These are phyloP conservation scores for Urosaurus nigricauda DNA, from an alignment of 2,797 vertebrate genomes.

Conservation along the genomic window DNA sequence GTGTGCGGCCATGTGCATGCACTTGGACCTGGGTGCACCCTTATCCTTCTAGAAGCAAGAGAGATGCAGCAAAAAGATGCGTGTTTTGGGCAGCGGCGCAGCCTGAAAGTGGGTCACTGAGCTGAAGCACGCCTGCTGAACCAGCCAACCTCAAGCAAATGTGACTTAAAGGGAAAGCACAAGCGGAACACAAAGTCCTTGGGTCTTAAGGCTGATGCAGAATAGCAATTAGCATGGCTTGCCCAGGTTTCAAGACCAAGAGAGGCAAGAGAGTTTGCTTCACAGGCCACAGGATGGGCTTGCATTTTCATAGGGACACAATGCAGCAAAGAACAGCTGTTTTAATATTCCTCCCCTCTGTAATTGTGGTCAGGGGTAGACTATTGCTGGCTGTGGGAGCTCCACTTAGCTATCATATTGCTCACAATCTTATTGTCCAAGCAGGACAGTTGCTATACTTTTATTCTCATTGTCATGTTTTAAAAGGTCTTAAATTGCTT, in stretches of 20 bases:
- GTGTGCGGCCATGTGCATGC: rapidly evolving
- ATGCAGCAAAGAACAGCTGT: not conserved
- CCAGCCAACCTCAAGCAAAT: not conserved
- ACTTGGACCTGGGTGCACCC: not conserved
- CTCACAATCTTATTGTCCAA: not conserved
- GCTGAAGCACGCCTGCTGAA: not conserved
- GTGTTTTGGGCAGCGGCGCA: conserved; percentile 62
- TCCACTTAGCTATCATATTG: not conserved
- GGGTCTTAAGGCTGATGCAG: rapidly evolving
- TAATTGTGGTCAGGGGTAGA: not conserved
- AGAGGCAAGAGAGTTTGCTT: no score
- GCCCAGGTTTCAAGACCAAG: no score
- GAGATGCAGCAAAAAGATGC: conserved; percentile 33
- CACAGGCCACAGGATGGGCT: no score
- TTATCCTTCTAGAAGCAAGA: not conserved
- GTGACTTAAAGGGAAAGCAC: not conserved
- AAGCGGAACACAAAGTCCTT: rapidly evolving
- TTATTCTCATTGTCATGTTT: no score
- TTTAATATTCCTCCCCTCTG: not conserved
- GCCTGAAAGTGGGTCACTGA: conserved; percentile 67
- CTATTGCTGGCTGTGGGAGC: no score
- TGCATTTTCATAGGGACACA: no score
- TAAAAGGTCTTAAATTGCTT: no score
- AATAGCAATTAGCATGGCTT: no score
- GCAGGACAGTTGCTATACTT: not conserved